Conservation (phyloP, 2,888 invertebrate genomes). For the Petrophora chlorosata region DNA sequence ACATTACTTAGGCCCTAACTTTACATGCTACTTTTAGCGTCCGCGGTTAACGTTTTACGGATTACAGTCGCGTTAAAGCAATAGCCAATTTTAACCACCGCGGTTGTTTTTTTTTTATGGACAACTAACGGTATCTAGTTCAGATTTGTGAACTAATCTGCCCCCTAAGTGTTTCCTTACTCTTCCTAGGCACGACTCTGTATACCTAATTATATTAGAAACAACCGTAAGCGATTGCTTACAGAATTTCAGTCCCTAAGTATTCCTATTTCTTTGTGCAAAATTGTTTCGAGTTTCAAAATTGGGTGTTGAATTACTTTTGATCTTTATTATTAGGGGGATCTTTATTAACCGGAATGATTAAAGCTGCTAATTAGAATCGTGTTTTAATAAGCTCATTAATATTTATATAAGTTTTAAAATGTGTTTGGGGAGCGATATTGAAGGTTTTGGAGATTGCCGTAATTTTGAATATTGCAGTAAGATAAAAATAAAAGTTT, state of each 20-base stretch:
- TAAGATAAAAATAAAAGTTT: no score
- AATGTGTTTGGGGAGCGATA: background rate
- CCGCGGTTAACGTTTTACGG: no score
- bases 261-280: slow-evolving; percentile 20
- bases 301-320: slow-evolving; percentile 24
- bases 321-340: slow-evolving; percentile 22
- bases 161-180: background rate
- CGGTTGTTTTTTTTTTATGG: no score
- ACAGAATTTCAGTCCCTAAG: slow-evolving; percentile 18
- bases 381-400: slow-evolving; percentile 14
- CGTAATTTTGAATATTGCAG: no score
- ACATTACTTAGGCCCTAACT: no score
- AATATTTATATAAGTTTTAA: slow-evolving; percentile 7
- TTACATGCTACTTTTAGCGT: no score
- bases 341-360: slow-evolving; percentile 16
- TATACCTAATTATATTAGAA: slow-evolving; percentile 25
- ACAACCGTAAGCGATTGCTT: slow-evolving; percentile 19
- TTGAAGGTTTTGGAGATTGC: background rate
- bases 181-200: slow-evolving; percentile 1
- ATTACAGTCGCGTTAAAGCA: no score
- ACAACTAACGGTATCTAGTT: no score
- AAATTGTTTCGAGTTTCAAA: slow-evolving; percentile 24
- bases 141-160: no score
- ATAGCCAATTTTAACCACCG: no score
- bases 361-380: slow-evolving; percentile 16